A percentile compares a stretch with the other conserved stretches of the same genome.
Conservation (phyloP, 2,888 invertebrate genomes). For the Mongoloraphidia duomilia region DNA sequence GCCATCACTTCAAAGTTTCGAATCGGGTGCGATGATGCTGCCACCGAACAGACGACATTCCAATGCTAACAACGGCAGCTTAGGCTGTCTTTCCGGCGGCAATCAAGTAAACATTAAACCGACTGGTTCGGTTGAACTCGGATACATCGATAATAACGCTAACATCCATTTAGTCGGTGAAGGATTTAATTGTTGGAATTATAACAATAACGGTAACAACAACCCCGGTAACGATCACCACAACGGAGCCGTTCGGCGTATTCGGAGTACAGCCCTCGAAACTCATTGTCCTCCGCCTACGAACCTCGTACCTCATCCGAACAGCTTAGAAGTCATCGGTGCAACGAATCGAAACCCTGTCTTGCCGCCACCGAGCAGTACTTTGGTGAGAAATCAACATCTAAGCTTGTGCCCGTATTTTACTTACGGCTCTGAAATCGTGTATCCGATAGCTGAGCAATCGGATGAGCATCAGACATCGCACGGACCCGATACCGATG, state of each 20-base stretch:
- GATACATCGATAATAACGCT: constrained; percentile 31
- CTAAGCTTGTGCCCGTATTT: constrained; percentile 50
- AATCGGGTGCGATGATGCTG: constrained; percentile 22
- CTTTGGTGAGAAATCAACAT: constrained; percentile 53
- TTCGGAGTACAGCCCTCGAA: constrained; percentile 56
- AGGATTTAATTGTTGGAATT: constrained; percentile 25
- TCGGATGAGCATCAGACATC: constrained; percentile 63
- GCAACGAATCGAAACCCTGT: constrained; percentile 20
- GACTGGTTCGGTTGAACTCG: constrained; percentile 42
- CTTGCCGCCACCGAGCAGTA: constrained; percentile 48
- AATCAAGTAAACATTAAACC: constrained; percentile 35
- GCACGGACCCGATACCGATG: constrained; percentile 44
- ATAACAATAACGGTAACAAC: constrained; percentile 16
- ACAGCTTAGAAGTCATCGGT: constrained; percentile 64
- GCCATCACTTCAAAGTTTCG: constrained; percentile 25
- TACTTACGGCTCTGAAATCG: constrained; percentile 58
- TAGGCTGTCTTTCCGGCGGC: constrained; percentile 33
- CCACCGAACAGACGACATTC: constrained; percentile 43
- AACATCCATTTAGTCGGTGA: constrained; percentile 26
- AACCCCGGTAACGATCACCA: constrained; percentile 27
- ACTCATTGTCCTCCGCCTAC: constrained; percentile 54
- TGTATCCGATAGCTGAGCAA: constrained; percentile 75
- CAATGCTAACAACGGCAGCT: constrained; percentile 45
- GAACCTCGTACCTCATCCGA: constrained; percentile 65
- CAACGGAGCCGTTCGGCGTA: constrained; percentile 43